These are phyloP conservation scores for Limanda limanda DNA, from an alignment of 2,113 vertebrate genomes.

Conservation along the genomic window DNA sequence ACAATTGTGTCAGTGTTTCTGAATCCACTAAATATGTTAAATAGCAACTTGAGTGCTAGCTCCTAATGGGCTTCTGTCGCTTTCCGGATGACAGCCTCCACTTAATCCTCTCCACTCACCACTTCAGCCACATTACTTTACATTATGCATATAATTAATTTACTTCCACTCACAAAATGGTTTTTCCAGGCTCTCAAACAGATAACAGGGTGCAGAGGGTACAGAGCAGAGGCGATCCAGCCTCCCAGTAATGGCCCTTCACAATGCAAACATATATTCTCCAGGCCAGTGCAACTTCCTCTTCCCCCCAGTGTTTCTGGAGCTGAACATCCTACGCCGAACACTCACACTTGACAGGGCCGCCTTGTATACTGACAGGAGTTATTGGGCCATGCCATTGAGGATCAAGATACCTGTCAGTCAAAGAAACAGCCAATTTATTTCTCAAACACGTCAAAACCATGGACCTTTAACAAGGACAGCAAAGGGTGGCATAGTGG, in stretches of 20 bases:
- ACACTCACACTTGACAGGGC: constrained; percentile 7
- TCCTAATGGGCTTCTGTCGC: constrained; percentile 1
- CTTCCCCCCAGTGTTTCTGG: constrained; percentile 5
- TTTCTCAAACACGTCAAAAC: constrained; percentile 5
- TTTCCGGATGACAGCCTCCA: constrained; percentile 39
- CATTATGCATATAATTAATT: constrained; percentile 49
- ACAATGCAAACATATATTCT: not conserved
- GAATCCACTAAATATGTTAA: constrained; percentile 1
- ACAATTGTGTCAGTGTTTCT: not conserved
- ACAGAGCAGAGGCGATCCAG: not conserved
- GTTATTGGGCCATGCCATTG: constrained; percentile 12
- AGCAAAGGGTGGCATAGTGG: not conserved
- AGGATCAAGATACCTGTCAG: constrained; percentile 15
- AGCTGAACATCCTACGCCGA: not conserved
- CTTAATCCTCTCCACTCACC: constrained; percentile 39
- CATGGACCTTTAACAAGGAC: not conserved
- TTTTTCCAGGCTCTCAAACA: constrained; percentile 36
- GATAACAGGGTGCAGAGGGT: constrained; percentile 15
- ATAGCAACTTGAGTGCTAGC: not conserved
- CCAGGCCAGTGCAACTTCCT: not conserved
- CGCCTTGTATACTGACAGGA: constrained; percentile 5
- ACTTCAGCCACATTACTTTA: constrained; percentile 55
- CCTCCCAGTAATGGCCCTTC: not conserved
- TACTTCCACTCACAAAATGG: constrained; percentile 28
- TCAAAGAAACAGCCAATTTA: constrained; percentile 10